phyloP scores from a whole-genome alignment of 2,797 vertebrate genomes.

The Crenichthys baileyi region DNA sequence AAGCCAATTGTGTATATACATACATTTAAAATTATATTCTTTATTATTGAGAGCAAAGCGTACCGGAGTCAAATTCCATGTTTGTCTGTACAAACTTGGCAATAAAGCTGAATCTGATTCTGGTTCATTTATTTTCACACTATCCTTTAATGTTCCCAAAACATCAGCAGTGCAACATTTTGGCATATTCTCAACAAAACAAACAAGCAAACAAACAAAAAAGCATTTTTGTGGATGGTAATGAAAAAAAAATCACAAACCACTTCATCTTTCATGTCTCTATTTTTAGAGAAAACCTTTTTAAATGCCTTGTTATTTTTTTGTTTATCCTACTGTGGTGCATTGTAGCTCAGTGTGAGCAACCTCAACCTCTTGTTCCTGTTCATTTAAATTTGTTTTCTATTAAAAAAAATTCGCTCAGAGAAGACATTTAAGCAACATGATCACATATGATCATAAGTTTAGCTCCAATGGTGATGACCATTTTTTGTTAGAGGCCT shows the following conservation, averaged over 20 bases:
- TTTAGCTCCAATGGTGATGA: conserved; percentile 66
- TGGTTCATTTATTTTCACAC: not conserved
- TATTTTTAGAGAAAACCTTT: no score
- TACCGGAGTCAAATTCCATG: no score
- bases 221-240: not conserved
- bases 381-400: not conserved
- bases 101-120: no score
- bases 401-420: not conserved
- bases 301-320: no score
- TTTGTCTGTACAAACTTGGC: no score
- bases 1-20: no score
- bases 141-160: not conserved
- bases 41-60: no score
- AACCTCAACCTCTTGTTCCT: not conserved
- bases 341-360: no score
- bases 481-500: conserved; percentile 65
- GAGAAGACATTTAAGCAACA: conserved; percentile 48
- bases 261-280: not conserved
- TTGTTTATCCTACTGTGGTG: no score
- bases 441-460: conserved; percentile 46
- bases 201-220: not conserved
- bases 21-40: no score
- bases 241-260: not conserved
- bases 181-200: not conserved
- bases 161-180: not conserved